Evolutionary conservation across 2,113 vertebrate species (phyloP).

Genomic region (Symphodus melops): DNA sequence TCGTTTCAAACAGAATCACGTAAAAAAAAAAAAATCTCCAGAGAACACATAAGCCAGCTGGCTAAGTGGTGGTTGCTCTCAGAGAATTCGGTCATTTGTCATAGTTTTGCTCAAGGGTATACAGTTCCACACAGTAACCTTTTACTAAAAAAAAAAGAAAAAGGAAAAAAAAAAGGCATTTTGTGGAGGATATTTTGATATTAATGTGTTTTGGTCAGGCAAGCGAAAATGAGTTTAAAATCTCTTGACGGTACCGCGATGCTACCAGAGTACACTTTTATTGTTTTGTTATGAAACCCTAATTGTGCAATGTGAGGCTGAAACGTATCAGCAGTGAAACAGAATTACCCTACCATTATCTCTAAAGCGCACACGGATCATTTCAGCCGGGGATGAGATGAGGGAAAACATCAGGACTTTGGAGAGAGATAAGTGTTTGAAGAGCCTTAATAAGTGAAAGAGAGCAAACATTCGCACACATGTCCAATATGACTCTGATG

Average conservation of each 20-base stretch:
- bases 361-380: constrained; percentile 60
- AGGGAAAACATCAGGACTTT: constrained; percentile 56
- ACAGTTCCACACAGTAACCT: constrained; percentile 1
- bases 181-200: constrained; percentile 1
- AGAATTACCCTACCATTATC: constrained; percentile 64
- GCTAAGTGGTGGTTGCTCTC: constrained; percentile 15
- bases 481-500: constrained; percentile 17
- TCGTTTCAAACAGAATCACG: too few relatives aligned
- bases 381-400: constrained; percentile 61
- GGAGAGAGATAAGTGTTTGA: constrained; percentile 26
- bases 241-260: constrained; percentile 27
- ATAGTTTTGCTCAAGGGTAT: background rate
- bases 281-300: constrained; percentile 66
- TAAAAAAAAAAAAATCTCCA: constrained; percentile 2
- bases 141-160: background rate
- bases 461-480: constrained; percentile 39
- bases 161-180: background rate
- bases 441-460: constrained; percentile 43
- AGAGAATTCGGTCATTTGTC: constrained; percentile 37
- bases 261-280: constrained; percentile 50
- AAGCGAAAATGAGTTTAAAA: constrained; percentile 30
- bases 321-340: constrained; percentile 59
- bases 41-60: constrained; percentile 11
- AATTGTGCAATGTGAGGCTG: constrained; percentile 61
- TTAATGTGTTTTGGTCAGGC: constrained; percentile 37